A percentile compares a stretch with the other conserved stretches of the same genome.
Conservation (phyloP, 2,113 vertebrate genomes). For the Mustela nigripes region DNA sequence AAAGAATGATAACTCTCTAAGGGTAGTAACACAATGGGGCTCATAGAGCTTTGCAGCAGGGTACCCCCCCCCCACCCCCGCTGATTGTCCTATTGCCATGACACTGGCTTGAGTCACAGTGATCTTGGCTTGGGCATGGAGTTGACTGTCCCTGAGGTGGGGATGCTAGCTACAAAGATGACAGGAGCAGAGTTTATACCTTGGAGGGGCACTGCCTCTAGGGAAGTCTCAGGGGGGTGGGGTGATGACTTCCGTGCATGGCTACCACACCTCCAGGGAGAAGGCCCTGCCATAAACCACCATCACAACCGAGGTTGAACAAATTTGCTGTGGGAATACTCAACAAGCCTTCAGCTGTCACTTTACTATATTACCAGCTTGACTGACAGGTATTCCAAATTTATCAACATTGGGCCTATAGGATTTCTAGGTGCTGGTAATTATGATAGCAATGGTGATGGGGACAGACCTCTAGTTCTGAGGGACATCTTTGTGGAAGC, state of each 20-base stretch:
- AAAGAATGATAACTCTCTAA: neutral
- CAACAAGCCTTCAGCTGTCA: neutral
- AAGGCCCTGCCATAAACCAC: fast-evolving
- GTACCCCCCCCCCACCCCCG: too few species aligned
- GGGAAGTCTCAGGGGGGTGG: fast-evolving
- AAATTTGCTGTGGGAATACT: neutral
- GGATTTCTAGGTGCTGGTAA: neutral
- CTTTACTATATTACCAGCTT: neutral
- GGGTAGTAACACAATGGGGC: neutral
- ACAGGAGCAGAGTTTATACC: neutral
- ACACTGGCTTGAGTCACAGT: neutral
- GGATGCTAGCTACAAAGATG: neutral
- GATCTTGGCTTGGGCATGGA: neutral
- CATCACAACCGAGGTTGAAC: neutral
- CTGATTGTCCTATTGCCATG: neutral
- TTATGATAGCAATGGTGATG: neutral
- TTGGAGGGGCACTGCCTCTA: neutral
- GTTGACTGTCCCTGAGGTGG: neutral
- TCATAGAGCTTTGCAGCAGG: neutral
- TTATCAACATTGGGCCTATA: neutral
- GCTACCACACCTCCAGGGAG: neutral
- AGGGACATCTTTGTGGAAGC: neutral
- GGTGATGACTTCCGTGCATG: neutral
- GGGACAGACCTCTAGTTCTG: neutral
- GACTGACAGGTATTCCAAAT: neutral